phyloP scores from a whole-genome alignment of 2,797 vertebrate species.

The Falco naumanni region DNA sequence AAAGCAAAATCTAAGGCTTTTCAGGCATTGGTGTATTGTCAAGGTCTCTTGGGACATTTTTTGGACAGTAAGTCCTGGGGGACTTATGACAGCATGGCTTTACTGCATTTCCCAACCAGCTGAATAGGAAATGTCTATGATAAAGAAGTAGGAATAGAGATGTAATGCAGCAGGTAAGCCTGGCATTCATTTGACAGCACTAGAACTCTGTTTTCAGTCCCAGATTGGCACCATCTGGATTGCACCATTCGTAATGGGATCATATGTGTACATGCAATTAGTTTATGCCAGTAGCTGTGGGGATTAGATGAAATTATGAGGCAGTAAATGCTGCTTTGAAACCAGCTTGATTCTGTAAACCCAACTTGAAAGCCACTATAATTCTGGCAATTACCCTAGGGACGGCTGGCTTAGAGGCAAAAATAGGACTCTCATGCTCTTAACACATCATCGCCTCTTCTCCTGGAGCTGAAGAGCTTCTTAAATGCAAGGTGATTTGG shows the following conservation, averaged over 20 bases:
- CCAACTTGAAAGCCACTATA: constrained; percentile 33
- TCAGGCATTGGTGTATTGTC: background rate
- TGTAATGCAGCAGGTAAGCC: constrained; percentile 5
- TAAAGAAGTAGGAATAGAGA: background rate
- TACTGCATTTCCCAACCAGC: background rate
- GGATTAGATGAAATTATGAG: constrained; percentile 58
- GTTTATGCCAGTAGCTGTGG: constrained; percentile 64
- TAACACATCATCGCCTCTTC: background rate
- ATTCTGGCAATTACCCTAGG: constrained; percentile 21
- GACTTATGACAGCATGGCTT: background rate
- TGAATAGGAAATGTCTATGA: background rate
- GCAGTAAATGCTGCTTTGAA: constrained; percentile 49
- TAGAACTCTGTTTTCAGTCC: constrained; percentile 15
- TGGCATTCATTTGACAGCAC: constrained; percentile 17
- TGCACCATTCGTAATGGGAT: constrained; percentile 56
- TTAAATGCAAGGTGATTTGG: background rate
- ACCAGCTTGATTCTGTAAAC: constrained; percentile 55
- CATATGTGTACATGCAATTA: constrained; percentile 53
- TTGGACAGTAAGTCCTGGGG: background rate
- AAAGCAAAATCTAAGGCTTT: background rate
- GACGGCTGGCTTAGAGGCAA: constrained; percentile 15
- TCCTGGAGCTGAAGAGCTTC: background rate
- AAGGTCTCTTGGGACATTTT: background rate
- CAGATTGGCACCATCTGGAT: constrained; percentile 66
- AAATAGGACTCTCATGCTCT: background rate